These are phyloP conservation scores for Myotis brandtii DNA, from an alignment of 2,113 vertebrate genomes.

Conservation along the genomic window DNA sequence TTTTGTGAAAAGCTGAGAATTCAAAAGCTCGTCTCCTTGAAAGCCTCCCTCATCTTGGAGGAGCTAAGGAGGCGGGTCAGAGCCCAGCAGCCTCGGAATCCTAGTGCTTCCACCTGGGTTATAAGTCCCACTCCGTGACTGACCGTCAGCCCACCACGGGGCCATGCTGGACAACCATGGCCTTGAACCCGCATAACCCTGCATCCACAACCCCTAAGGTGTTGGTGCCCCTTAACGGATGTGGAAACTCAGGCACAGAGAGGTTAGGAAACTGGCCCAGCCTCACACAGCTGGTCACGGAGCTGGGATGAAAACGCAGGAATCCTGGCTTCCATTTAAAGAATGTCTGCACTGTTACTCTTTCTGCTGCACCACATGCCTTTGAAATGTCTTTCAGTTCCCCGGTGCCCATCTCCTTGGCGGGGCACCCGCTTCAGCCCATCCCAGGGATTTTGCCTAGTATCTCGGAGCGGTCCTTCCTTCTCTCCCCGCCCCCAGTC, in stretches of 20 bases:
- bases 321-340: not conserved
- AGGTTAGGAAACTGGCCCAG: not conserved
- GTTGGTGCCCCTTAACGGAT: not conserved
- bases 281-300: not conserved
- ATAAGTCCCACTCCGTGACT: too few relatives aligned
- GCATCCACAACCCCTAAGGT: not conserved
- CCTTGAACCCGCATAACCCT: not conserved
- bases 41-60: not conserved
- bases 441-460: not conserved
- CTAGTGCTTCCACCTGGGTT: not conserved
- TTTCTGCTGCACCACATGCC: not conserved
- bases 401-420: not conserved
- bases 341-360: not conserved
- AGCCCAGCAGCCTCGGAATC: too few relatives aligned
- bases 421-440: not conserved
- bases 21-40: not conserved
- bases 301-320: not conserved
- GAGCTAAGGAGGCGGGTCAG: not conserved
- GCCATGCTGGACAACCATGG: accelerated
- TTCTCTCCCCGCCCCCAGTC: not conserved
- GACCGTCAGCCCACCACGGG: accelerated
- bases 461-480: not conserved
- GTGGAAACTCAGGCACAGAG: not conserved
- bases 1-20: constrained; percentile 64
- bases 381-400: not conserved